These are phyloP conservation scores for Temnothorax longispinosus DNA, from an alignment of 1,140 invertebrate genomes.

Conservation along the genomic window DNA sequence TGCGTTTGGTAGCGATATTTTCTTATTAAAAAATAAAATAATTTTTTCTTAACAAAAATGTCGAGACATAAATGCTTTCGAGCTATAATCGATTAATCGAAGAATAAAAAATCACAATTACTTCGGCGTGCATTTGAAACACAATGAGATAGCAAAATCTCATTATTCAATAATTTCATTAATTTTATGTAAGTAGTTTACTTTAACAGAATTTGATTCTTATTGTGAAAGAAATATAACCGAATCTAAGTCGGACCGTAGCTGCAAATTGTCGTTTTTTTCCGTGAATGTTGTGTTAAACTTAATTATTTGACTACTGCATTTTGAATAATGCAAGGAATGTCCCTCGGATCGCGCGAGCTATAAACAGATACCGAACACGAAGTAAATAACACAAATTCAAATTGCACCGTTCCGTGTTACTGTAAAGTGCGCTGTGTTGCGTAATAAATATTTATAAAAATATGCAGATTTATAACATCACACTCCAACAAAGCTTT, in stretches of 20 bases:
- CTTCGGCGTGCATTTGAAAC: neutral
- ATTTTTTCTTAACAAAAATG: neutral
- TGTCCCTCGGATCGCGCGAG: neutral
- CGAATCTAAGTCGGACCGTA: neutral
- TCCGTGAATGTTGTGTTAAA: neutral
- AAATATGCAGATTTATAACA: conserved; percentile 2
- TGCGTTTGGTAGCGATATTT: neutral
- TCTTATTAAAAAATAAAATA: neutral
- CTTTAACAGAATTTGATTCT: neutral
- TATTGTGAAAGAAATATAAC: neutral
- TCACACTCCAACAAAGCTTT: neutral
- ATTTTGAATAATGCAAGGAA: neutral
- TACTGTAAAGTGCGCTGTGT: neutral
- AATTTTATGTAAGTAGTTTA: neutral
- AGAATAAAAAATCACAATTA: neutral
- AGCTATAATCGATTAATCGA: neutral
- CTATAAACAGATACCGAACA: neutral
- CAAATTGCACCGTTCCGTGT: neutral
- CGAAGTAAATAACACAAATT: conserved; percentile 11
- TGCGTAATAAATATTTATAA: conserved; percentile 16
- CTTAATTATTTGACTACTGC: conserved; percentile 1
- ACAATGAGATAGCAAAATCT: neutral
- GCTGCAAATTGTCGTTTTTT: neutral
- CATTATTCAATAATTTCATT: neutral
- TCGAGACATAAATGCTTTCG: neutral